Evolutionary conservation across 2,888 invertebrate species (phyloP).

Genomic region (Therioaphis trifolii): DNA sequence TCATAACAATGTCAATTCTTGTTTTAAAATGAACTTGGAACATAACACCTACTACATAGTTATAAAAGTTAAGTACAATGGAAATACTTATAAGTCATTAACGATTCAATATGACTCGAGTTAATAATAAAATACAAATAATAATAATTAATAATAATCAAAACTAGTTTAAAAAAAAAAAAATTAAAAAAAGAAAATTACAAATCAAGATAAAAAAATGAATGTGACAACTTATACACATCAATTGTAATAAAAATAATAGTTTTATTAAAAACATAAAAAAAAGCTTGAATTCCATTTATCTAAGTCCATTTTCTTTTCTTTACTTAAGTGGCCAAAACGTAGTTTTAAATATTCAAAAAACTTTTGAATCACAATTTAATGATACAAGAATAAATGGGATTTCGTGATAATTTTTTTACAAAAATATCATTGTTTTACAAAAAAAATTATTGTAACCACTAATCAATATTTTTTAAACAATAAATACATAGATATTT

Average conservation of each 20-base stretch:
- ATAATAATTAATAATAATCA: too few relatives aligned
- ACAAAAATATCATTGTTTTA: constrained; percentile 21
- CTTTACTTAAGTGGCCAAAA: constrained; percentile 55
- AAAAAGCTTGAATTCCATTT: background rate
- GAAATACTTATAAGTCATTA: constrained; percentile 7
- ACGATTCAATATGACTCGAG: constrained; percentile 51
- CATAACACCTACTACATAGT: constrained; percentile 40
- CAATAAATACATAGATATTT: constrained; percentile 23
- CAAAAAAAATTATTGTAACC: too few relatives aligned
- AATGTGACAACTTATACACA: constrained; percentile 15
- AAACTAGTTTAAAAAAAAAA: constrained; percentile 1
- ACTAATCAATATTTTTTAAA: background rate
- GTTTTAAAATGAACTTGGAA: constrained; percentile 36
- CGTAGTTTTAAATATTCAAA: constrained; percentile 38
- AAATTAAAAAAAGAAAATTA: background rate
- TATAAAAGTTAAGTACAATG: constrained; percentile 20
- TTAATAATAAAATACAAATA: constrained; percentile 6
- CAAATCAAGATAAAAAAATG: background rate
- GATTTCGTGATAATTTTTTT: constrained; percentile 1
- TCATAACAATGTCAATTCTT: constrained; percentile 6
- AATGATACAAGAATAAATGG: background rate
- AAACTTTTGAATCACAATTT: background rate
- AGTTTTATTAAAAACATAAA: background rate
- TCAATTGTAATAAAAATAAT: background rate
- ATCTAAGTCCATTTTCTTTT: background rate